Evolutionary conservation across 2,797 vertebrate genomes (phyloP).

Genomic region (Vultur gryphus): DNA sequence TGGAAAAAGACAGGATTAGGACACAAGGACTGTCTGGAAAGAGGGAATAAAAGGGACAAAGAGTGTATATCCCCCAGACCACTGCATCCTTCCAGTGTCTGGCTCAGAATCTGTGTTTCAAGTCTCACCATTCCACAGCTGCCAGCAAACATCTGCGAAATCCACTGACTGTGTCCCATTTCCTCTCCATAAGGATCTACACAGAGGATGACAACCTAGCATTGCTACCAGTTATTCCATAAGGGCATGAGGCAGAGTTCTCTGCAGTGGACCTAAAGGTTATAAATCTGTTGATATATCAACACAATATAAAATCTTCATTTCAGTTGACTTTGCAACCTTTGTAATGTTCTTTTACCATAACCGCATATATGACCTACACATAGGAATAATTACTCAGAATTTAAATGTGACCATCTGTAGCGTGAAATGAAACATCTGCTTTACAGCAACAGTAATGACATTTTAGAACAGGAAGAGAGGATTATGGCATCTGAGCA

Average conservation of each 20-base stretch:
- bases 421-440: slow-evolving; percentile 30
- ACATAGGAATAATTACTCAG: neutral
- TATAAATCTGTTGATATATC: neutral
- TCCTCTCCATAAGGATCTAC: neutral
- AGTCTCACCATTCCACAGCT: neutral
- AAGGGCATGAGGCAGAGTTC: neutral
- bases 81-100: neutral
- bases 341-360: neutral
- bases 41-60: neutral
- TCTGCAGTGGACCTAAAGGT: neutral
- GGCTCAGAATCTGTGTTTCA: neutral
- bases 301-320: neutral
- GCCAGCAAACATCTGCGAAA: neutral
- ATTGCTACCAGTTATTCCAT: neutral
- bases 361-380: neutral
- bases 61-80: neutral
- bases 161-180: neutral
- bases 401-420: slow-evolving; percentile 1
- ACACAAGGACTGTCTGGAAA: neutral
- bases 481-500: slow-evolving; percentile 23
- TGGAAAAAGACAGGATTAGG: neutral
- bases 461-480: slow-evolving; percentile 23
- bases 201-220: neutral
- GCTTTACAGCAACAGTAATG: neutral
- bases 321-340: neutral